phyloP scores from a whole-genome alignment of 2,113 vertebrate genomes.

The Plecturocebus donacophilus region DNA sequence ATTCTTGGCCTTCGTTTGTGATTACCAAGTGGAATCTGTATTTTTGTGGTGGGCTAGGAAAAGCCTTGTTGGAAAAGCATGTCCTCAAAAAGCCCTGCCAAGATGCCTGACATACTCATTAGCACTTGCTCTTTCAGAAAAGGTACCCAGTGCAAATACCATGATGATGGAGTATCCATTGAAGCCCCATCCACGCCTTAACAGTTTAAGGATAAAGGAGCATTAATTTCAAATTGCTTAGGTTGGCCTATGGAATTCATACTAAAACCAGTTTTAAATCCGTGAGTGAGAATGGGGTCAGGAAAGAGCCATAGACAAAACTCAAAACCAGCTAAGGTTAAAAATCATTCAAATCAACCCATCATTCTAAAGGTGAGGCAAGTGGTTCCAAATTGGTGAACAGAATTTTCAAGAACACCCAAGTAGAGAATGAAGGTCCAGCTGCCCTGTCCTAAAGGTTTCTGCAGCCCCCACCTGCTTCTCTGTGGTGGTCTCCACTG shows the following conservation, averaged over 20 bases:
- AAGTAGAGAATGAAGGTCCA: neutral
- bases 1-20: neutral
- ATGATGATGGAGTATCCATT: neutral
- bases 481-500: neutral
- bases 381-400: neutral
- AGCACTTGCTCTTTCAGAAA: neutral
- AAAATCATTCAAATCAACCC: neutral
- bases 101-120: neutral
- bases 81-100: neutral
- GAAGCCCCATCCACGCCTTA: neutral
- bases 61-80: neutral
- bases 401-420: neutral
- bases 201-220: neutral
- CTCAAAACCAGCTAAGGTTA: neutral
- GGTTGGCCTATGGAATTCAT: neutral
- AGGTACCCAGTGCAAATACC: neutral
- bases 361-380: neutral
- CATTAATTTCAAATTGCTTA: slow-evolving; percentile 34
- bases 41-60: neutral
- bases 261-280: neutral
- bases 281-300: neutral
- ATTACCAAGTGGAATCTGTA: neutral
- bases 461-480: neutral
- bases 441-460: neutral
- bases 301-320: neutral